Evolutionary conservation across 1,140 invertebrate genomes (phyloP), one percentile per base, ranked within the genome.

Genomic region (Drosophila busckii): DNA sequence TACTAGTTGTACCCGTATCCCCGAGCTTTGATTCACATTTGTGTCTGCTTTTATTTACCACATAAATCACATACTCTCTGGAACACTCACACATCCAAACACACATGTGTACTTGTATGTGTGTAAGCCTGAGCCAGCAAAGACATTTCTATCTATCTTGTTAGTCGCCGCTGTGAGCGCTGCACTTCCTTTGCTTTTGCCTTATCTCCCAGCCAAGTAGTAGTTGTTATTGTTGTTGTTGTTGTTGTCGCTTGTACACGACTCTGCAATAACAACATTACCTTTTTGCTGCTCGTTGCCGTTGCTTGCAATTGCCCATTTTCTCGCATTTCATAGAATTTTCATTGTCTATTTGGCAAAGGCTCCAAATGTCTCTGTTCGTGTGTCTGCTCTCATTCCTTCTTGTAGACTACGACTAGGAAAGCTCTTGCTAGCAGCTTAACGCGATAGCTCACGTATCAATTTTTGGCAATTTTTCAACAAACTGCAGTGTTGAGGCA

Each of bases 81-180:
- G n/a, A n/a, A n/a, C n/a, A n/a, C n/a, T n/a, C n/a, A n/a, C n/a
- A n/a, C n/a, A n/a, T n/a, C n/a, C n/a, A n/a, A n/a, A n/a, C n/a
- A n/a, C n/a, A n/a, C n/a, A n/a, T n/a, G n/a, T n/a, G n/a, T n/a
- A n/a, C n/a, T n/a, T n/a, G n/a, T n/a, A n/a, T n/a, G n/a, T n/a
- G n/a, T n/a, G n/a, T n/a, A n/a, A n/a, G 60, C 10, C 53, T 48
- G 29, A 55, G 41, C 63, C 48, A 42, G 26, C 49, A 50, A 53
- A 49, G 73, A 78, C 75, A 78, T 73, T 82, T 82, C 75, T 82
- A 82, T 80, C 75, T 82, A 75, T 82, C 75, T 80, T 69, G 69
- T 80, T 80, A 82, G 66, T 52, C 60, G 53, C 45, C 44, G 64
- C 60, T 44, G 26, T 35, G 48, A 62, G 62, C 15, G 37, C 22